Evolutionary conservation across 2,113 vertebrate genomes (phyloP).

Genomic region (Neogale vison): DNA sequence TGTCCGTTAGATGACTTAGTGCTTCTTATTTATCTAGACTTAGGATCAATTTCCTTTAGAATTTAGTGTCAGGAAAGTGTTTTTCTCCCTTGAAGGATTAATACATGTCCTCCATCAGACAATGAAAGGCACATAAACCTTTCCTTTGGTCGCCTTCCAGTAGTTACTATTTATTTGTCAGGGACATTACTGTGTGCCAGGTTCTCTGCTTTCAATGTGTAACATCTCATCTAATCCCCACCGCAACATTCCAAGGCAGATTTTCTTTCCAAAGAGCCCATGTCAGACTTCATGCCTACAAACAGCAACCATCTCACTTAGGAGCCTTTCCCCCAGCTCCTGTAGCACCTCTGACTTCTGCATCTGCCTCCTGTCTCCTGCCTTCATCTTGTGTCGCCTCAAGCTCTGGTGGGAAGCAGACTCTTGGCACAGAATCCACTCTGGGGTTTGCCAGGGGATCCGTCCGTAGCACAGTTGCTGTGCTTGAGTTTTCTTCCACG

Average conservation of each 20-base stretch:
- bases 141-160: slow-evolving; percentile 48
- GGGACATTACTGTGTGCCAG: neutral
- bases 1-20: slow-evolving; percentile 22
- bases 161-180: slow-evolving; percentile 9
- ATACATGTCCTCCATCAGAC: slow-evolving; percentile 31
- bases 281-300: neutral
- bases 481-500: neutral
- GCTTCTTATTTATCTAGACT: slow-evolving; percentile 38
- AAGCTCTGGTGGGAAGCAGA: neutral
- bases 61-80: slow-evolving; percentile 51
- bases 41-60: slow-evolving; percentile 50
- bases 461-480: neutral
- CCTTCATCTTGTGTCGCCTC: slow-evolving; percentile 3
- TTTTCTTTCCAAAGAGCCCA: neutral
- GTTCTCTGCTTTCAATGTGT: neutral
- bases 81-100: slow-evolving; percentile 46
- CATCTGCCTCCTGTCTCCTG: neutral
- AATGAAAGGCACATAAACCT: slow-evolving; percentile 39
- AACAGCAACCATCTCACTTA: neutral
- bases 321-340: neutral
- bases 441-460: neutral
- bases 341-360: neutral
- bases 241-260: neutral
- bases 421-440: neutral
- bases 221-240: neutral